phyloP scores from a whole-genome alignment of 1,140 invertebrate genomes.

The Drosophila ananassae region DNA sequence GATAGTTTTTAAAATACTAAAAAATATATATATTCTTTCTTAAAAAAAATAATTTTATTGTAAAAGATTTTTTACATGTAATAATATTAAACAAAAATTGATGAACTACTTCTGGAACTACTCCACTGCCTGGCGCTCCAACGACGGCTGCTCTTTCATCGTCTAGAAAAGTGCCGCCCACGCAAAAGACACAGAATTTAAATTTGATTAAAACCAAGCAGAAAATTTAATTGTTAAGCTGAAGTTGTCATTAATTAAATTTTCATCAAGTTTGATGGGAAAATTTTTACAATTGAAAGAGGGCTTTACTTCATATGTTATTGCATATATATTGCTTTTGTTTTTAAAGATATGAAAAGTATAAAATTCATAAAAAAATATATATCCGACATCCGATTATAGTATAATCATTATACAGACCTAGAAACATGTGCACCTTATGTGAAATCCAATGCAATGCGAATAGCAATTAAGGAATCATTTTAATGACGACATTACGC shows the following conservation, averaged over 20 bases:
- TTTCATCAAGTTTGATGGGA: conserved; percentile 44
- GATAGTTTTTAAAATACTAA: not conserved
- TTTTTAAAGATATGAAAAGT: no score
- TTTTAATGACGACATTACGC: conserved; percentile 70
- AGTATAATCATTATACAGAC: no score
- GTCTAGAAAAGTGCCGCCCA: conserved; percentile 50
- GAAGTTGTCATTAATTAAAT: conserved; percentile 46
- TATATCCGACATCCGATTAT: not conserved
- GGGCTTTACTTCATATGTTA: not conserved
- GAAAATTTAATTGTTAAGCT: conserved; percentile 62
- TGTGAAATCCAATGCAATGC: conserved; percentile 40
- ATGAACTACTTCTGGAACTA: not conserved
- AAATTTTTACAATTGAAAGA: not conserved
- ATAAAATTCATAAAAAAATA: not conserved
- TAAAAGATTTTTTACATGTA: not conserved
- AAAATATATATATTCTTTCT: not conserved
- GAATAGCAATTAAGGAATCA: conserved; percentile 55
- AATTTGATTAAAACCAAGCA: conserved; percentile 69
- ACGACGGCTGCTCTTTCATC: conserved; percentile 22
- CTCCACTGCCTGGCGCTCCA: conserved; percentile 33
- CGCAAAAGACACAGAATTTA: conserved; percentile 67
- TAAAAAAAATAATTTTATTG: not conserved
- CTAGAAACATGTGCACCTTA: conserved; percentile 29
- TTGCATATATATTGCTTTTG: no score
- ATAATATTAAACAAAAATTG: no score